Percentiles rank a stretch among this genome's conserved stretches.
These are phyloP conservation scores for Macrochelys suwanniensis DNA, from an alignment of 2,797 vertebrate genomes.

Conservation along the genomic window DNA sequence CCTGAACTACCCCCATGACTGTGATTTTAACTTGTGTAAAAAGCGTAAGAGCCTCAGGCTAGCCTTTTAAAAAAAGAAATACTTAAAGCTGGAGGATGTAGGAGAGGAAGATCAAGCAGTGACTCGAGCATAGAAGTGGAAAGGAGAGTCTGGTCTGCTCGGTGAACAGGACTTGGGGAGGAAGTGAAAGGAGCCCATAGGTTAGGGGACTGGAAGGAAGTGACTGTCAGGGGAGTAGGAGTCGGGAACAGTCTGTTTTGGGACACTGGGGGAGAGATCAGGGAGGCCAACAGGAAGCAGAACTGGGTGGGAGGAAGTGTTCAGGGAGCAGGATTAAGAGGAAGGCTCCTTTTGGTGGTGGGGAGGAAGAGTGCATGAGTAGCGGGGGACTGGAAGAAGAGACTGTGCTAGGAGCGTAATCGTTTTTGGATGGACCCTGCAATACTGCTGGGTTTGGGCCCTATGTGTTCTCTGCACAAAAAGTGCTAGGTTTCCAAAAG, in stretches of 20 bases:
- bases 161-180: not conserved
- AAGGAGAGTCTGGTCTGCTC: not conserved
- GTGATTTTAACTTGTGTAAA: not conserved
- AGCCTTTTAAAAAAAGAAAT: not conserved
- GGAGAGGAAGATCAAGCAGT: not conserved
- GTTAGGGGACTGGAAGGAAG: not conserved
- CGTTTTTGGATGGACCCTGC: accelerated
- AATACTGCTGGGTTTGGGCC: accelerated
- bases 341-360: conserved; percentile 4
- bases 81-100: not conserved
- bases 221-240: not conserved
- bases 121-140: not conserved
- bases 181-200: not conserved
- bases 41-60: not conserved
- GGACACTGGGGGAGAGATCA: not conserved
- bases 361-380: not conserved
- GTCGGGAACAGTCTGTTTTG: not conserved
- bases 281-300: not conserved
- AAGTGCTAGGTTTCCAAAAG: not conserved
- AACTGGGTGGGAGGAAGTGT: conserved; percentile 29
- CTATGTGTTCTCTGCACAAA: not conserved
- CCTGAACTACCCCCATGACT: not conserved
- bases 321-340: conserved; percentile 67
- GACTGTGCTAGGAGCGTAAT: not conserved
- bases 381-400: accelerated